Evolutionary conservation across 2,888 invertebrate genomes (phyloP), one percentile per base, ranked within the genome.

Genomic region (Trichogramma dendrolimi): DNA sequence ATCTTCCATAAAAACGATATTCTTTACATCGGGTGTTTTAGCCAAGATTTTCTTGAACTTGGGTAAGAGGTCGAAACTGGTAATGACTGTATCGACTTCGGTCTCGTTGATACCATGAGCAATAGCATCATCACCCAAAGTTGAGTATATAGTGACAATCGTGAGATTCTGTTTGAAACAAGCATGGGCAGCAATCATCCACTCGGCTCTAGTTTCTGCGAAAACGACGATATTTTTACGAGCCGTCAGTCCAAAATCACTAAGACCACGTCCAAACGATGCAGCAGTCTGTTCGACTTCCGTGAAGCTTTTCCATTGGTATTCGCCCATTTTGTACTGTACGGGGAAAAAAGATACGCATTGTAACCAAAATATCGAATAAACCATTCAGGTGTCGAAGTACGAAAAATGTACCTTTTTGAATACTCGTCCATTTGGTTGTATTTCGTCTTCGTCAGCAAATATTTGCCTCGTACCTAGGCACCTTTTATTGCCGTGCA

Each of bases 31-130:
- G 0, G 93, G 91, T 46, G 90, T 88, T 71, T 86, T 82, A 0
- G 81, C 80, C 52, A 95, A 82, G 68, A 95, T 86, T 67, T 86
- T 85, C 79, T 87, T 89, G 80, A 97, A 92, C 82, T 96, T 97
- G 54, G 93, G 91, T 78, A 98, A 82, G 61, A 98, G 84, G 65
- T 96, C 94, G 79, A 91, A 90, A 42, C 94, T 90, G 14, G 98
- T 98, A 76, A 99, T 91, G 46, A 98, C 91, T 6, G 92, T 90
- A 52, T 90, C 88, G 0, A 94, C 96, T 77, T 96, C 95, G 0
- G 98, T 96, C 83, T 99, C 96, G 78, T 94, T 95, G 75, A 99
- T 91, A 71, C 96, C 96, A 80, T 96, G 96, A 5, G 92, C 89
- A 65, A 99, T 92, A 2, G 96, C 98, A 6, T 98, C 97, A 75